phyloP scores from a whole-genome alignment of 2,113 vertebrate species.

The Scomber japonicus region DNA sequence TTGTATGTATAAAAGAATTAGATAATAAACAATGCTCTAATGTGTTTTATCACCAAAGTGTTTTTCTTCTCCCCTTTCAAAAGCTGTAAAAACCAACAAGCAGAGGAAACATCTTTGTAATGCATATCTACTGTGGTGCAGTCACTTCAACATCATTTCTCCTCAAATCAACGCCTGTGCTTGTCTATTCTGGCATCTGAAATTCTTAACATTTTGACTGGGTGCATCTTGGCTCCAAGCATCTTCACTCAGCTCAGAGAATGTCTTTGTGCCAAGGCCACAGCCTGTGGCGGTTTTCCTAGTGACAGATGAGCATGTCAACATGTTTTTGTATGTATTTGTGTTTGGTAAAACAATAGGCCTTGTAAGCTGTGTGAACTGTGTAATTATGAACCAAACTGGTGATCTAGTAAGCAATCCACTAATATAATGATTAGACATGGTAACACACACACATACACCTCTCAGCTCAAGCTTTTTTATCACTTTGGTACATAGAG shows the following conservation, averaged over 20 bases:
- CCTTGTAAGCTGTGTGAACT: slow-evolving; percentile 76
- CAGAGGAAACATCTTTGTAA: slow-evolving; percentile 25
- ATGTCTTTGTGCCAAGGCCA: slow-evolving; percentile 86
- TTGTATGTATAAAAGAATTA: not conserved
- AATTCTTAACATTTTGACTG: slow-evolving; percentile 86
- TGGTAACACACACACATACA: not conserved
- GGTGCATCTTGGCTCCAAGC: slow-evolving; percentile 84
- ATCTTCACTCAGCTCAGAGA: slow-evolving; percentile 81
- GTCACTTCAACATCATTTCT: slow-evolving; percentile 77
- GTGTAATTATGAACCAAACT: slow-evolving; percentile 52
- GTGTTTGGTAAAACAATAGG: slow-evolving; percentile 74
- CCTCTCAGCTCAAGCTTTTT: not conserved
- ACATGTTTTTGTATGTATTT: slow-evolving; percentile 72
- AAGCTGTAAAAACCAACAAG: not conserved
- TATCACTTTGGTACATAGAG: slow-evolving; percentile 20
- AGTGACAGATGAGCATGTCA: slow-evolving; percentile 87
- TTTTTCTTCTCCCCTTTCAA: not conserved
- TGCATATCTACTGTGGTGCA: slow-evolving; percentile 36
- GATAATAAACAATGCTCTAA: not conserved
- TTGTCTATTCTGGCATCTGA: slow-evolving; percentile 83
- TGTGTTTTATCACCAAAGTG: not conserved
- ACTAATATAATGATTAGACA: slow-evolving; percentile 47
- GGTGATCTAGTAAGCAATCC: slow-evolving; percentile 42
- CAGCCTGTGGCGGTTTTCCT: slow-evolving; percentile 84
- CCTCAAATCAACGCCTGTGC: slow-evolving; percentile 80